A percentile compares a stretch with the other conserved stretches of the same genome.
These are phyloP conservation scores for Arizona elegans DNA, from an alignment of 2,113 vertebrate species.

Conservation along the genomic window DNA sequence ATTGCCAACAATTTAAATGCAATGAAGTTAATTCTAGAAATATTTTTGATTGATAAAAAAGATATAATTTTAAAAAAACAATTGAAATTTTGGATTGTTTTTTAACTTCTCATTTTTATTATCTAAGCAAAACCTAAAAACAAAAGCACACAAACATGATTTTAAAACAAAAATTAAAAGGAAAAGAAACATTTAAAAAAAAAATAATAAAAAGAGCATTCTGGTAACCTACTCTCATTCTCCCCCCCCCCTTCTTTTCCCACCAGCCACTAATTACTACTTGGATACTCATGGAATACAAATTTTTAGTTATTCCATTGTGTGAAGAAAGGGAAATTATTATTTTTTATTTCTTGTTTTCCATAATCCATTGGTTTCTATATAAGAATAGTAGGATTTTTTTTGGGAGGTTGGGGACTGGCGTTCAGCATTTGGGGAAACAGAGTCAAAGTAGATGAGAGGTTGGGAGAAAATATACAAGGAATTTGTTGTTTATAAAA, in stretches of 20 bases:
- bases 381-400: not conserved
- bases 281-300: not conserved
- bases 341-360: no score
- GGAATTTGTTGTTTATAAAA: not conserved
- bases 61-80: not conserved
- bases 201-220: not conserved
- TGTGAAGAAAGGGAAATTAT: not conserved
- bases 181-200: not conserved
- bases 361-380: not conserved
- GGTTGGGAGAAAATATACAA: not conserved
- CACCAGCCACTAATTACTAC: not conserved
- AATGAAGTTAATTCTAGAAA: not conserved
- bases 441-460: not conserved
- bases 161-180: not conserved
- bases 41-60: not conserved
- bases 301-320: not conserved
- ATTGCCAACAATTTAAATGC: not conserved
- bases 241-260: not conserved
- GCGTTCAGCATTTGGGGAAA: not conserved
- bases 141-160: not conserved
- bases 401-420: not conserved
- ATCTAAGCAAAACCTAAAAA: not conserved
- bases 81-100: not conserved
- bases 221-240: not conserved
- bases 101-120: not conserved